Percentiles rank a stretch among this genome's conserved stretches.
These are phyloP conservation scores for Drosophila tristis DNA, from an alignment of 1,140 invertebrate species.

Conservation along the genomic window DNA sequence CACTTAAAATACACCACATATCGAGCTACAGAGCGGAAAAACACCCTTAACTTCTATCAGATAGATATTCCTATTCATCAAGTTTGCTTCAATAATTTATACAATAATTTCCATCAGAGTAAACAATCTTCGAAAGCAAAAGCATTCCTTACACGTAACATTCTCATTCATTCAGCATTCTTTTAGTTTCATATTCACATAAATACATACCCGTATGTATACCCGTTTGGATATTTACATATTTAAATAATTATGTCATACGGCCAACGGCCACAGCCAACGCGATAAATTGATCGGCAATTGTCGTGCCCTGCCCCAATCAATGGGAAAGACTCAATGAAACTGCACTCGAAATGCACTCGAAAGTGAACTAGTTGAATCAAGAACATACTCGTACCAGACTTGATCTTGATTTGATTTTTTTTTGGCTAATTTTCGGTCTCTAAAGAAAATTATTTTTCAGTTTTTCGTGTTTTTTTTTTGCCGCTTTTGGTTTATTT, in stretches of 20 bases:
- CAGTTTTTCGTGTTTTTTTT: constrained; percentile 20
- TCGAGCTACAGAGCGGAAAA: no score
- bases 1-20: constrained; percentile 2
- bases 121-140: no score
- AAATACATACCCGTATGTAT: constrained; percentile 6
- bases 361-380: constrained; percentile 37
- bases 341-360: constrained; percentile 52
- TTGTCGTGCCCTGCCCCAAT: constrained; percentile 17
- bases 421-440: constrained; percentile 40
- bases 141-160: no score
- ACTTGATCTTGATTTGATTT: constrained; percentile 17
- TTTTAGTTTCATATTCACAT: no score
- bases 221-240: not conserved
- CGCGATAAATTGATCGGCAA: constrained; percentile 32
- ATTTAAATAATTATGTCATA: constrained; percentile 42
- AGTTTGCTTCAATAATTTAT: no score
- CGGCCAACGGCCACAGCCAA: not conserved
- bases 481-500: constrained; percentile 4
- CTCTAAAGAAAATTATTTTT: constrained; percentile 35
- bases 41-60: no score
- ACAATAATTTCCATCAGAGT: no score
- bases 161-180: no score
- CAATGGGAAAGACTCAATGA: constrained; percentile 47
- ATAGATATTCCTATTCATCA: no score
- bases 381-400: constrained; percentile 28